phyloP scores from a whole-genome alignment of 2,888 invertebrate genomes.

The Thecocarcelia acutangulata region DNA sequence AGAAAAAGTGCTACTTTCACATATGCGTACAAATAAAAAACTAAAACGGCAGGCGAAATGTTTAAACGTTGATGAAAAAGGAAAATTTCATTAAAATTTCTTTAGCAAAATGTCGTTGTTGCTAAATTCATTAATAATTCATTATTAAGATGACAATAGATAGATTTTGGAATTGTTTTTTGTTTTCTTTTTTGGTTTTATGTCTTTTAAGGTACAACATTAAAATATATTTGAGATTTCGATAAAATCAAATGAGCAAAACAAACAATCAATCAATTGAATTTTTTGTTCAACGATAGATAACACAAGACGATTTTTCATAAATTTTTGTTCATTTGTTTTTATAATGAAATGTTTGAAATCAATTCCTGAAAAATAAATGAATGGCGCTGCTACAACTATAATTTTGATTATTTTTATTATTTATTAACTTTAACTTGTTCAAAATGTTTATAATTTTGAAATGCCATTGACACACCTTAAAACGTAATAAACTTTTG shows the following conservation, averaged over 20 bases:
- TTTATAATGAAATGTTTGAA: conserved; percentile 16
- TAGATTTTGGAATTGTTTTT: conserved; percentile 6
- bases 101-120: conserved; percentile 9
- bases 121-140: conserved; percentile 63
- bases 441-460: conserved; percentile 58
- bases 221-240: conserved; percentile 42
- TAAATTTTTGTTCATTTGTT: not conserved
- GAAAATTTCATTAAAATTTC: conserved; percentile 47
- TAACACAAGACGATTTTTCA: conserved; percentile 25
- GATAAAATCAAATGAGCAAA: conserved; percentile 28
- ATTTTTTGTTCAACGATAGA: conserved; percentile 9
- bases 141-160: conserved; percentile 59
- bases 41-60: not conserved
- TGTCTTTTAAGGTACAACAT: conserved; percentile 30
- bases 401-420: not conserved
- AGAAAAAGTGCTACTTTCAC: conserved; percentile 60
- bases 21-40: conserved; percentile 13
- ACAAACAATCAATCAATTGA: conserved; percentile 25
- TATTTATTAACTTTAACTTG: conserved; percentile 12
- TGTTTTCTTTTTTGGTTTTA: not conserved
- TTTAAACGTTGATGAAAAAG: conserved; percentile 44
- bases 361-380: conserved; percentile 16
- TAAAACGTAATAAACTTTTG: conserved; percentile 42
- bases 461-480: conserved; percentile 65
- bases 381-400: too few relatives aligned